Conservation (phyloP, 2,888 invertebrate species). For the Heliconius aoede region DNA sequence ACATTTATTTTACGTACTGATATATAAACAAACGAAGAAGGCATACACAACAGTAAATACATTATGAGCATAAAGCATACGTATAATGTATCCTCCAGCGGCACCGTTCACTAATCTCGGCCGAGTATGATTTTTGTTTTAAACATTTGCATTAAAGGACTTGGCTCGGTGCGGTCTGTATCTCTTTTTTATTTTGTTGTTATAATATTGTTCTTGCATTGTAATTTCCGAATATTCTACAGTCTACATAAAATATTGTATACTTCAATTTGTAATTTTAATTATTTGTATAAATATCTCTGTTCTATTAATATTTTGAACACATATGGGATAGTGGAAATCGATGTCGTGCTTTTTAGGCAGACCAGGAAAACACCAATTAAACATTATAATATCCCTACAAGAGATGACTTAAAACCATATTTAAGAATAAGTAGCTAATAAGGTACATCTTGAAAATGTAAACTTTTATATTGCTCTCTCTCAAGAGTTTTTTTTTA, state of each 20-base stretch:
- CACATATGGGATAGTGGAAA: no score
- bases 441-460: no score
- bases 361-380: no score
- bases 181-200: background rate
- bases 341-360: no score
- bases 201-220: background rate
- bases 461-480: no score
- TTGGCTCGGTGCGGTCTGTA: background rate
- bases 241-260: background rate
- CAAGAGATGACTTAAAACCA: no score
- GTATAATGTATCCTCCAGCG: conserved; percentile 4
- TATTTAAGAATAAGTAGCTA: no score
- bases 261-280: no score
- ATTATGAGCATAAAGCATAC: conserved; percentile 29
- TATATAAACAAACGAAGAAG: background rate
- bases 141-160: conserved; percentile 29
- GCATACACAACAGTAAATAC: conserved; percentile 20
- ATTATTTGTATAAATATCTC: no score
- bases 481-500: no score
- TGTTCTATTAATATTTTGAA: no score
- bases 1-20: background rate
- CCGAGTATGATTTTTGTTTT: conserved; percentile 30
- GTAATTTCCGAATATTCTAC: background rate
- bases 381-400: no score
- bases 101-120: conserved; percentile 35